A percentile compares a stretch with the other conserved stretches of the same genome.
phyloP scores from a whole-genome alignment of 2,797 vertebrate genomes.

The Tympanoctomys barrerae region DNA sequence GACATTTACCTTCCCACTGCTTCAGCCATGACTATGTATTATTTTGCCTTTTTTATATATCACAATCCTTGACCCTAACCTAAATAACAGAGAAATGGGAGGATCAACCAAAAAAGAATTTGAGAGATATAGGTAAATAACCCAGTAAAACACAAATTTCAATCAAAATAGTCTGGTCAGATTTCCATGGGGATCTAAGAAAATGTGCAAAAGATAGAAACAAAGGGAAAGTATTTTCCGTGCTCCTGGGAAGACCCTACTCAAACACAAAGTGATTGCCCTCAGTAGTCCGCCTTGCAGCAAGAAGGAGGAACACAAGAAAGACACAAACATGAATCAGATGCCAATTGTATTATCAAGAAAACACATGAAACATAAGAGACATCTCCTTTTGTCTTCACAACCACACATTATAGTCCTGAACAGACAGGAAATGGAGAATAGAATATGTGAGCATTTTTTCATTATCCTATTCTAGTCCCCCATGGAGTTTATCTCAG shows the following conservation, averaged over 20 bases:
- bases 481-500: background rate
- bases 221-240: background rate
- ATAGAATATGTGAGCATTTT: background rate
- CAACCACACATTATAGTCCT: background rate
- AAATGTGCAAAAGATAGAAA: background rate
- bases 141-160: background rate
- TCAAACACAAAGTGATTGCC: background rate
- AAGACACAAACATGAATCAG: background rate
- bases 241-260: background rate
- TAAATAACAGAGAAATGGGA: constrained; percentile 1
- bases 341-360: background rate
- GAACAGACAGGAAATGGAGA: background rate
- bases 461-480: background rate
- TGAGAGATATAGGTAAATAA: background rate
- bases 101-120: background rate
- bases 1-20: background rate
- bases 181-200: background rate
- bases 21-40: background rate
- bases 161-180: background rate
- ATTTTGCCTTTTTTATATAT: background rate
- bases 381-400: background rate
- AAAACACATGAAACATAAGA: background rate
- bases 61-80: background rate
- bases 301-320: background rate
- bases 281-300: background rate